Percentiles rank a stretch among this genome's conserved stretches.
Evolutionary conservation across 2,113 vertebrate genomes (phyloP).

Genomic region (Apeltes quadracus): DNA sequence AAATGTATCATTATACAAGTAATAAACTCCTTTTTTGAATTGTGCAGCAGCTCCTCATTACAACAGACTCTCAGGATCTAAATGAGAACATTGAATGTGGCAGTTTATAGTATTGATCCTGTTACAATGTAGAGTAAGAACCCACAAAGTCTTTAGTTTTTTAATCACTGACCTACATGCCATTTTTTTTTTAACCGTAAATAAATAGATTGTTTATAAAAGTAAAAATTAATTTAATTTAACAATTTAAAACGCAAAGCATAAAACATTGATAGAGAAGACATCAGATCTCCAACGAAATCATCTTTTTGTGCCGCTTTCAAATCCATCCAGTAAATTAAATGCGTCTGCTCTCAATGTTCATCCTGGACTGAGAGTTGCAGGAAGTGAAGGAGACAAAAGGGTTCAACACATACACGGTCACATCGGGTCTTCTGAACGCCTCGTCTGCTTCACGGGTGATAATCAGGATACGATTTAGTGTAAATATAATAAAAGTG

Average conservation of each 20-base stretch:
- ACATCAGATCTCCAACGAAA: neutral
- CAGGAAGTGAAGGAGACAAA: neutral
- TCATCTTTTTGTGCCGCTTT: neutral
- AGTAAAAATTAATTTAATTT: slow-evolving; percentile 28
- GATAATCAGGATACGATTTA: too few relatives aligned
- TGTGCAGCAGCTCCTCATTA: slow-evolving; percentile 44
- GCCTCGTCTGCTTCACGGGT: neutral
- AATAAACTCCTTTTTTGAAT: slow-evolving; percentile 75
- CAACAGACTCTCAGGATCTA: neutral
- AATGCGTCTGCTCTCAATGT: neutral
- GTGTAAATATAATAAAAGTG: neutral
- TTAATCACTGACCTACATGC: slow-evolving; percentile 3
- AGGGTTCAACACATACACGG: too few relatives aligned
- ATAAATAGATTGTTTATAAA: slow-evolving; percentile 32
- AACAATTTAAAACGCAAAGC: slow-evolving; percentile 10
- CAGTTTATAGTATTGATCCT: too few relatives aligned
- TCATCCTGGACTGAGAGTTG: neutral
- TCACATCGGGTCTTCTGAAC: too few relatives aligned
- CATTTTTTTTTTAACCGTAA: neutral
- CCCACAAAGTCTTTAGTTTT: slow-evolving; percentile 1
- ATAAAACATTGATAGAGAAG: neutral
- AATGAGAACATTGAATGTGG: neutral
- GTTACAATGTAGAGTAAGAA: neutral
- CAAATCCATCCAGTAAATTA: neutral
- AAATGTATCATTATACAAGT: slow-evolving; percentile 59